These are phyloP conservation scores for Atrichornis clamosus DNA, from an alignment of 2,113 vertebrate species.

Conservation along the genomic window DNA sequence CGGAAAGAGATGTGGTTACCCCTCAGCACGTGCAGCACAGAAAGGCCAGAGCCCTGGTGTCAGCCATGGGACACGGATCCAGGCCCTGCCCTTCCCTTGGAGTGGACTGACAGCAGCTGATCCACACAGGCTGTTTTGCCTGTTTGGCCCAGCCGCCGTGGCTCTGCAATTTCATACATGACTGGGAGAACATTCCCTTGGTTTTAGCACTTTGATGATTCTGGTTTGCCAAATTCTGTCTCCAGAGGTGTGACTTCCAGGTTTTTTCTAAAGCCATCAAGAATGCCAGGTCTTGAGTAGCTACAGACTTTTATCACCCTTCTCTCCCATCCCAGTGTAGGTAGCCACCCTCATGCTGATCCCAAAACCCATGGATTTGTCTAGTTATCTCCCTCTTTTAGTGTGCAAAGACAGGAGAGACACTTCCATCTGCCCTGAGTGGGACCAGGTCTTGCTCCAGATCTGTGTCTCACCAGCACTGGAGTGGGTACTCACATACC, in stretches of 20 bases:
- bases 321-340: not conserved
- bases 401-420: not conserved
- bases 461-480: not conserved
- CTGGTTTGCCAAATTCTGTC: not conserved
- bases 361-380: not conserved
- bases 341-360: not conserved
- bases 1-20: not conserved
- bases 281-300: not conserved
- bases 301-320: not conserved
- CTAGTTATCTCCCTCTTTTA: not conserved
- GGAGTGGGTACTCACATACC: rapidly evolving
- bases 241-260: not conserved
- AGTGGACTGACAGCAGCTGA: not conserved
- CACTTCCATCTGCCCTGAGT: not conserved
- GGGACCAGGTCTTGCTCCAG: not conserved
- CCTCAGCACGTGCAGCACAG: not conserved
- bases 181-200: not conserved
- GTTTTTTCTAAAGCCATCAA: not conserved
- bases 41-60: not conserved
- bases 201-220: not conserved
- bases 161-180: not conserved
- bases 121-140: not conserved
- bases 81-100: not conserved
- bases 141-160: not conserved
- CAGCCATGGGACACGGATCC: not conserved